A percentile compares a stretch with the other conserved stretches of the same genome.
These are phyloP conservation scores for Gisinianus flammeolus DNA, from an alignment of 2,888 invertebrate genomes.

Conservation along the genomic window DNA sequence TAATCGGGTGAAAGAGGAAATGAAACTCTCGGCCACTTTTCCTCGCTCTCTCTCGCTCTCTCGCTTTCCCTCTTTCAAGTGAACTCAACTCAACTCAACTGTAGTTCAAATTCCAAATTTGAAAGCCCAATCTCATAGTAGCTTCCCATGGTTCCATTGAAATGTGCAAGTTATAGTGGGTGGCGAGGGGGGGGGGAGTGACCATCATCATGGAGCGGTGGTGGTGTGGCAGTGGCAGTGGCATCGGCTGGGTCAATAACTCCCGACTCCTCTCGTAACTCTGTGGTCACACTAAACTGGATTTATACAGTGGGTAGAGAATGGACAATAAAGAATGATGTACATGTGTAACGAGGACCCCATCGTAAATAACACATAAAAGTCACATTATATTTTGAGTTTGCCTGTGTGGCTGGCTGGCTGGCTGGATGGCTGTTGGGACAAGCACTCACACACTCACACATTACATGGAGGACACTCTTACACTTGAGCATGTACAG, in stretches of 20 bases:
- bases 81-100: background rate
- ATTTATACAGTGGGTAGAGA: background rate
- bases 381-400: background rate
- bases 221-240: too few species aligned
- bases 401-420: too few species aligned
- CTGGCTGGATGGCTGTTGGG: background rate
- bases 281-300: background rate
- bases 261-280: too few species aligned
- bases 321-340: background rate
- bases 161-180: too few species aligned
- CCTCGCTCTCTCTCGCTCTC: too few species aligned
- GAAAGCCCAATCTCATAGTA: too few species aligned
- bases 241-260: too few species aligned
- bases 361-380: background rate
- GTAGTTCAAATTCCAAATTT: background rate
- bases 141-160: too few species aligned
- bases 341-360: background rate
- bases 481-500: too few species aligned
- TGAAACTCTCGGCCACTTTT: slow-evolving; percentile 1
- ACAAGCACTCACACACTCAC: background rate
- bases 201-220: too few species aligned
- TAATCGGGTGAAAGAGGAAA: slow-evolving; percentile 10
- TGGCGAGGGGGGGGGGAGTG: too few species aligned
- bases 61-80: background rate
- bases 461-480: background rate